Base-by-base conservation (phyloP, 1,140 invertebrate genomes). In the Drosophila subpulchrella region DNA sequence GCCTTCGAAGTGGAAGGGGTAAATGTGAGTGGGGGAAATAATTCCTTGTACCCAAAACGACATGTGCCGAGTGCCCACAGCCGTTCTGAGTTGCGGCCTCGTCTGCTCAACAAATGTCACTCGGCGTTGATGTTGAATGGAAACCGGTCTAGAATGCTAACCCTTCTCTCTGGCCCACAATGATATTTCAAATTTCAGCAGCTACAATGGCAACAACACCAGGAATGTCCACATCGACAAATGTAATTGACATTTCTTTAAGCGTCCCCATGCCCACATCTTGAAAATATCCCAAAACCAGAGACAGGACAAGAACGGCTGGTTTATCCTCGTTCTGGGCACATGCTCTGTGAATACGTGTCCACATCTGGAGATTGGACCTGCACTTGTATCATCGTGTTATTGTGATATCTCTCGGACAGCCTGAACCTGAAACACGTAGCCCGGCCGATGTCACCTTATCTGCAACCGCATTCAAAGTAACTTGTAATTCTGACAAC, bases 211-310 rank as follows among this genome's bases (percentile, higher is more conserved):
- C 47, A 75, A 51, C 44, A 75, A 46, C 57, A 47, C 46, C 46
- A 44, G 34, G 15, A 55, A 48, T 57, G 73, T 76, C 50, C 50
- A 57, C 75, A 77, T 77, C 75, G 74, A 72, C 75, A 58, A 78
- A 55, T 78, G 75, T 78, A 78, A 78, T 78, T 78, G 75, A 78
- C 75, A 78, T 78, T 78, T 78, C 75, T 77, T 78, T 70, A 71
- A 78, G 41, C 47, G 74, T 63, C 48, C 57, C 32, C 34, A 30
- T 58, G 68, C 39, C 47, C 47, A 63, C 36, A 57, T 58, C 41
- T 58, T 66, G 54, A 36, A 58, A 75, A 44, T 46, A 75, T 75
- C 71, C 71, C 32, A 50, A 75, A 63, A 65, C 51, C 51, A 65
- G 38, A 68, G 50, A 60, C 65, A 57, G 39, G 51, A 41, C 68